Base-by-base conservation (phyloP, 1,140 invertebrate species). In the Heterodera schachtii region DNA sequence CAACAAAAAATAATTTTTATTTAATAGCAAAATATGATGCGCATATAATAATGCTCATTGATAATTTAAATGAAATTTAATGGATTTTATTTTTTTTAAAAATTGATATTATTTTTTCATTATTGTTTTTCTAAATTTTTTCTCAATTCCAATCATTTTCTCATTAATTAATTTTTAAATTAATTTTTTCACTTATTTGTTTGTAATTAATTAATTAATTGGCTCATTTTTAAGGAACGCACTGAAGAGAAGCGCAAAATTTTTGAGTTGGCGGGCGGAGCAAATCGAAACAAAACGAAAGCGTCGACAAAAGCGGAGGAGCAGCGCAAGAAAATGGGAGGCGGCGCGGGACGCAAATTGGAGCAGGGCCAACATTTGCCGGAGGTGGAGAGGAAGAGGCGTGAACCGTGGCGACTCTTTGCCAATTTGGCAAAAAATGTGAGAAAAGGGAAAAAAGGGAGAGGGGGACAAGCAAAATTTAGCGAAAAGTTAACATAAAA, bases 161-260 rank as follows among this genome's bases (percentile, higher is more conserved):
- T 31, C 31, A 31, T 1, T 31, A 31, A 31, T 31, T 31, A 31
- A 31, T 31, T 31, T 31, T 31, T 31, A 52, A 31, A 7, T n/a
- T 21, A 41, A 74, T 81, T 81, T 5, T 44, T 4, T 71, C n/a
- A n/a, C n/a, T n/a, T n/a, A n/a, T 44, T 49, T 52, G 31, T 76
- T 44, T 16, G 43, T 49, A 13, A 3, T 43, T 82, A 11, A 52
- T 52, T 52, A 11, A 31, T 31, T 31, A 31, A 31, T 31, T 31
- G 31, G 0, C 31, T 1, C 31, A 31, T 31, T 31, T 31, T 31
- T 31, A 92, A 95, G 85, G 96, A 97, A 90, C 92, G 95, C 71
- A 96, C 95, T 0, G 96, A 96, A 91, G 95, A 96, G 89, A 92
- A 95, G 83, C 92, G 94, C 84, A 97, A 97, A 92, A 94, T 96